Evolutionary conservation across 2,113 vertebrate genomes (phyloP).

Genomic region (Sterna hirundo): DNA sequence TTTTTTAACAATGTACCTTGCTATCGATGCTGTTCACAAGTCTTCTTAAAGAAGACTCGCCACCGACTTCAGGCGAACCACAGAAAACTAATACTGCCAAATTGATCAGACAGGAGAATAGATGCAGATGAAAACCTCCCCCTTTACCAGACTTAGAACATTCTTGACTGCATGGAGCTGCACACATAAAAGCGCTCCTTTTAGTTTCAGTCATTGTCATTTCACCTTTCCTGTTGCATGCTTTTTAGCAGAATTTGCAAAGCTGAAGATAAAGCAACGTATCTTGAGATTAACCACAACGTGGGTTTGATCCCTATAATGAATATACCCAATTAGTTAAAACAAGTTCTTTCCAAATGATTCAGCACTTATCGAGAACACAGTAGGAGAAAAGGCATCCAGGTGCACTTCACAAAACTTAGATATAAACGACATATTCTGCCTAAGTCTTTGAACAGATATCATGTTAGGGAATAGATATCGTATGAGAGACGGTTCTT

Average conservation of each 20-base stretch:
- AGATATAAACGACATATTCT: neutral
- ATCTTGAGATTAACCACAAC: neutral
- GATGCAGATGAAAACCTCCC: neutral
- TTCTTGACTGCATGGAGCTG: neutral
- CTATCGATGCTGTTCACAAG: neutral
- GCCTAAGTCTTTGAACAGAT: neutral
- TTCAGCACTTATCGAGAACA: neutral
- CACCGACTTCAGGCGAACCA: neutral
- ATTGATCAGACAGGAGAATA: neutral
- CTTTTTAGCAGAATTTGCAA: neutral
- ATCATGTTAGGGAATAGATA: neutral
- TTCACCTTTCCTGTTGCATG: neutral
- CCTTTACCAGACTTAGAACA: neutral
- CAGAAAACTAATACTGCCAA: neutral
- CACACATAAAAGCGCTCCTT: neutral
- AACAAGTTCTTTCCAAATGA: neutral
- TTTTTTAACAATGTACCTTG: neutral
- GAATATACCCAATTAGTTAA: neutral
- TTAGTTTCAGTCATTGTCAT: neutral
- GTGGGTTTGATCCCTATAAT: neutral
- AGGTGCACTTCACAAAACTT: neutral
- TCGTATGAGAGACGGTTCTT: neutral
- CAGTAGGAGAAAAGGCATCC: neutral
- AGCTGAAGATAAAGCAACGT: neutral
- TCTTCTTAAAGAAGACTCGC: neutral